Conservation (phyloP, 2,113 vertebrate species). For the Dinomys branickii region DNA sequence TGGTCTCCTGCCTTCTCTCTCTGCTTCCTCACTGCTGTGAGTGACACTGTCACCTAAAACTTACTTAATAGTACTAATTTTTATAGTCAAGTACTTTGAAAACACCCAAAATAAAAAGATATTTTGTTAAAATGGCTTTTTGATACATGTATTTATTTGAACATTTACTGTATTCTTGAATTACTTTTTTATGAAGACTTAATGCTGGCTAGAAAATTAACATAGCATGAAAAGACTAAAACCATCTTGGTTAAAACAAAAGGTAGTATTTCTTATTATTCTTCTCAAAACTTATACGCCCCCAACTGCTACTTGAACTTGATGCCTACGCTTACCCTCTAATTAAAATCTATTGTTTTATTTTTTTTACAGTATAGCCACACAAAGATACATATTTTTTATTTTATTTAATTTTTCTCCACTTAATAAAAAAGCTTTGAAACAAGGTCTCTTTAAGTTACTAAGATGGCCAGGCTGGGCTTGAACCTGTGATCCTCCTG, state of each 20-base stretch:
- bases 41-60: conserved; percentile 20
- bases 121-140: conserved; percentile 21
- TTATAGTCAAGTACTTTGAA: conserved; percentile 36
- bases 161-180: background rate
- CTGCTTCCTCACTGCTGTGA: background rate
- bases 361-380: conserved; percentile 35
- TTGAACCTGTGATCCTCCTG: background rate
- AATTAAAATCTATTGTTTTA: conserved; percentile 26
- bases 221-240: background rate
- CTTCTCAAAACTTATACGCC: background rate
- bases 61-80: conserved; percentile 30
- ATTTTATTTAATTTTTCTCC: background rate
- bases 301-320: conserved; percentile 8
- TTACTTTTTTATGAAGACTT: conserved; percentile 10
- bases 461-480: background rate
- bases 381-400: too few species aligned
- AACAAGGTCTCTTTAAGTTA: background rate
- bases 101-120: background rate
- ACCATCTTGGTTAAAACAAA: conserved; percentile 3
- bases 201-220: background rate
- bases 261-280: conserved; percentile 22
- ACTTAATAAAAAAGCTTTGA: background rate
- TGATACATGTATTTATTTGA: conserved; percentile 39
- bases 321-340: background rate
- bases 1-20: too few species aligned